Conservation (phyloP, 2,797 vertebrate genomes). For the Tamandua tetradactyla region DNA sequence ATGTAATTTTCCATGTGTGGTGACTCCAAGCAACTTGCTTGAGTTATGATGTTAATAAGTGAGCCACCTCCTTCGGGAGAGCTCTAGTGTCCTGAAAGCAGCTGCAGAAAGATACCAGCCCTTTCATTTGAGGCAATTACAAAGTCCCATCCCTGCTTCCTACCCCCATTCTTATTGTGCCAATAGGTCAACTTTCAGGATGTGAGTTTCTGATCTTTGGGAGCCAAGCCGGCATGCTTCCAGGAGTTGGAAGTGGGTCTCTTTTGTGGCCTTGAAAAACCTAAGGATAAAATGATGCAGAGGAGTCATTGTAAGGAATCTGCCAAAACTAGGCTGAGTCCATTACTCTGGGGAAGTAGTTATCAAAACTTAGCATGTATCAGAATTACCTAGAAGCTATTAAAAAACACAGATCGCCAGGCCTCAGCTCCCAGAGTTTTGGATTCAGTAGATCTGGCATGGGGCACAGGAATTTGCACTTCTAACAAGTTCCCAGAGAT, state of each 20-base stretch:
- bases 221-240: neutral
- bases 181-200: neutral
- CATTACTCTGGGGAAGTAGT: neutral
- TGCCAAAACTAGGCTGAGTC: neutral
- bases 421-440: neutral
- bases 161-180: neutral
- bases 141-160: neutral
- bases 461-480: neutral
- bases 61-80: constrained; percentile 71
- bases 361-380: neutral
- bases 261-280: neutral
- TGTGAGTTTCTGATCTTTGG: neutral
- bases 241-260: neutral
- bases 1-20: constrained; percentile 67
- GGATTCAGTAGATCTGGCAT: neutral
- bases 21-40: constrained; percentile 72
- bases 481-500: neutral
- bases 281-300: neutral
- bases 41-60: constrained; percentile 85
- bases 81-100: constrained; percentile 70
- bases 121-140: neutral
- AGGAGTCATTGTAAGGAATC: no score
- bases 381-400: neutral
- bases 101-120: constrained; percentile 62
- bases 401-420: neutral